These are phyloP conservation scores for Anhinga anhinga DNA, from an alignment of 2,113 vertebrate genomes.

Conservation along the genomic window DNA sequence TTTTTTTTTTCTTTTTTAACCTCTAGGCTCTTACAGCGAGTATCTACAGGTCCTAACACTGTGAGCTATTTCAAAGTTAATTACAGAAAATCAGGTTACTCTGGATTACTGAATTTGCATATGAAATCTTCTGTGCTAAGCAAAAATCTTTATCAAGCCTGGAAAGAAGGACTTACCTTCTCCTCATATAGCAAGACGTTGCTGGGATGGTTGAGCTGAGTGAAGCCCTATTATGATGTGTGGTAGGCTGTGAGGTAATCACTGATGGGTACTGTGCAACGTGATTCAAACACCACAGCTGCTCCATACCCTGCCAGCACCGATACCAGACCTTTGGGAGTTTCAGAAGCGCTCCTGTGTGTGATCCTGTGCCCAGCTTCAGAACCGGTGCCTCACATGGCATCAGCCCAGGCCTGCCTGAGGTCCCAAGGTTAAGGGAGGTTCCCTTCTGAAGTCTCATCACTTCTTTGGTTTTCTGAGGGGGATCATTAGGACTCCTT, in stretches of 20 bases:
- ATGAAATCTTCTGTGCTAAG: neutral
- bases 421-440: neutral
- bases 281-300: neutral
- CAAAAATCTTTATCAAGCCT: neutral
- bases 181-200: neutral
- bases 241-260: neutral
- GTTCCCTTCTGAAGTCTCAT: neutral
- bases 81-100: neutral
- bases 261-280: neutral
- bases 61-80: neutral
- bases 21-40: neutral
- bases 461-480: neutral
- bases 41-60: neutral
- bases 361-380: neutral
- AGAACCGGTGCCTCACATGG: neutral
- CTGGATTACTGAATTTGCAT: neutral
- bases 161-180: neutral
- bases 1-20: neutral
- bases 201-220: neutral
- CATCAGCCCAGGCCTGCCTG: neutral
- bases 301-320: fast-evolving
- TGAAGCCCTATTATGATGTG: neutral
- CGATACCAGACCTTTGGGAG: neutral
- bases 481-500: neutral
- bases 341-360: neutral